Base-by-base conservation (phyloP, 2,888 invertebrate genomes). In the Acronicta alni region DNA sequence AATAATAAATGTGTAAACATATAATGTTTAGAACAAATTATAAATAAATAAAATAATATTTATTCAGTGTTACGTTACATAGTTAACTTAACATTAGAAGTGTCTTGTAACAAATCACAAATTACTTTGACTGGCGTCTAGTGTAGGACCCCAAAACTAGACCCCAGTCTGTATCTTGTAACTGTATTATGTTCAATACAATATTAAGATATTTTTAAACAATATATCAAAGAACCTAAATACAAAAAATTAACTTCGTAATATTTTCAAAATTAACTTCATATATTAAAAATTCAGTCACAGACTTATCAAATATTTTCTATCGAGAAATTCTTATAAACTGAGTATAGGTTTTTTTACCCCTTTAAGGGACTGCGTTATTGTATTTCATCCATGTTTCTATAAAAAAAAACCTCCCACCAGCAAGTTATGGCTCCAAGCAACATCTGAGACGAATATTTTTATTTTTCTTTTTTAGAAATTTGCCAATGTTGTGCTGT, bases 401-500 rank as follows among this genome's bases (percentile, higher is more conserved):
- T 82, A 79, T 83, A 86, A 85, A 87, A 80, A 75, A 80, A 75
- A 86, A 80, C 80, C 79, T 81, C 83, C 80, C 73, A 75, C 86
- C 81, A 83, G 85, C 84, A 86, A 87, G 86, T 86, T 88, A 86
- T 82, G 73, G 75, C 81, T 68, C 62, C 70, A 71, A 77, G 75
- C 77, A 85, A 86, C 79, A 84, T 84, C 80, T 70, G 70, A 84
- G 80, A 76, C 71, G 81, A 75, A 77, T 56, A 80, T 84, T 84
- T 85, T 85, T 83, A 80, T 85, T 85, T 84, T 81, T 79, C 82
- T 88, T 83, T 86, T 85, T 85, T 79, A 80, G 75, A 84, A 88
- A 84, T 86, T 87, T 84, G 80, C 79, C 80, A 88, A 87, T 84
- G 82, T 79, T 83, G 80, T 81, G 80, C 82, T 83, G 80, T 80